These are phyloP conservation scores for Euleptes europaea DNA, from an alignment of 2,113 vertebrate species.

Conservation along the genomic window DNA sequence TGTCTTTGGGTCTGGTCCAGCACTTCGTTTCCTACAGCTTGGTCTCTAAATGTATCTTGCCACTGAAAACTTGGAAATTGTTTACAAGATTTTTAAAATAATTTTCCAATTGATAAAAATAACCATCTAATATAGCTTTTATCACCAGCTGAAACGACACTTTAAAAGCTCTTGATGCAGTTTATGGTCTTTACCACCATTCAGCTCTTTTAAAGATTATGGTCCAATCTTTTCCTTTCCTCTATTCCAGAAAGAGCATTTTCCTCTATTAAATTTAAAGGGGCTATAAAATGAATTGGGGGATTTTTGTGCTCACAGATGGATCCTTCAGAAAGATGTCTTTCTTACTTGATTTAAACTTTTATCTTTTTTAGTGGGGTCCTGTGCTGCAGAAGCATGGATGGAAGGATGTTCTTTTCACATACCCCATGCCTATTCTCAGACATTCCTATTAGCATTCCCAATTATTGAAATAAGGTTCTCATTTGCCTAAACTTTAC, in stretches of 20 bases:
- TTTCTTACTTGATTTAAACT: background rate
- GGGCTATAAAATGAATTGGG: background rate
- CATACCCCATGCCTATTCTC: too few species aligned
- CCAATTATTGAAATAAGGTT: background rate
- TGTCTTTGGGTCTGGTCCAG: background rate
- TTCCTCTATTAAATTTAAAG: background rate
- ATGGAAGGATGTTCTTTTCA: background rate
- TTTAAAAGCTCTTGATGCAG: background rate
- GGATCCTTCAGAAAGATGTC: background rate
- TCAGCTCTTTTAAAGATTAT: slow-evolving; percentile 1
- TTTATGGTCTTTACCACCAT: background rate
- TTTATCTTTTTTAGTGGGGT: background rate
- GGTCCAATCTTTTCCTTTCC: background rate
- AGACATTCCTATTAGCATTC: background rate
- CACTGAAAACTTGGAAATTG: background rate
- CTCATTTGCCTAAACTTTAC: background rate
- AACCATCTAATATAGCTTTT: background rate
- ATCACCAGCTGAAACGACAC: background rate
- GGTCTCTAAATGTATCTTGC: background rate
- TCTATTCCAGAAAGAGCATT: background rate
- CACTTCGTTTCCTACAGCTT: background rate
- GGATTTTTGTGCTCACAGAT: background rate
- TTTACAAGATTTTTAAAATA: background rate
- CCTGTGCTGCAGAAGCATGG: background rate
- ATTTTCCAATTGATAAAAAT: background rate